Evolutionary conservation across 2,113 vertebrate genomes (phyloP).

Genomic region (Condylura cristata): DNA sequence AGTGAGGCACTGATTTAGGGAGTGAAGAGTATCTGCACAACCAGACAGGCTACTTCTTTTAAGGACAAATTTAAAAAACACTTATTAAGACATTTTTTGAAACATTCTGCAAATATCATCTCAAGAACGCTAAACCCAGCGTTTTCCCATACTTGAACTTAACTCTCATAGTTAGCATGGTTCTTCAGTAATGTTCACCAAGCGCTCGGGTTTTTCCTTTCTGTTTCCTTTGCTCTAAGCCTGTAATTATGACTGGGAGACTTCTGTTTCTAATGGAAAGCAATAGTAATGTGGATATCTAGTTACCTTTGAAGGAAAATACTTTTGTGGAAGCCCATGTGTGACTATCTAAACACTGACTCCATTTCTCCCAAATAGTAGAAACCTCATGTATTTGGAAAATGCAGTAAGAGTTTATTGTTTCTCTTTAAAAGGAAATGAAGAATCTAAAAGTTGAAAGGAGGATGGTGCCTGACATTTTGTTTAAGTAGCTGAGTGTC

Average conservation of each 20-base stretch:
- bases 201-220: slow-evolving; percentile 58
- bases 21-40: slow-evolving; percentile 65
- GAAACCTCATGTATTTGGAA: slow-evolving; percentile 43
- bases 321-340: slow-evolving; percentile 22
- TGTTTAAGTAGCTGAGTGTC: neutral
- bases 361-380: slow-evolving; percentile 37
- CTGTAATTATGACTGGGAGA: slow-evolving; percentile 71
- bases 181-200: slow-evolving; percentile 63
- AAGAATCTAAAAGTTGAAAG: slow-evolving; percentile 22
- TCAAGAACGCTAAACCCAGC: slow-evolving; percentile 58
- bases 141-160: slow-evolving; percentile 61
- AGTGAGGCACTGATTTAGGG: slow-evolving; percentile 71
- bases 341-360: slow-evolving; percentile 70
- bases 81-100: slow-evolving; percentile 57
- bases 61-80: slow-evolving; percentile 54
- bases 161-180: slow-evolving; percentile 22
- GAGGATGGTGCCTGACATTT: neutral
- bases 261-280: slow-evolving; percentile 75
- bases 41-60: slow-evolving; percentile 62
- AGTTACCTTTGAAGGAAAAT: slow-evolving; percentile 68
- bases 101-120: slow-evolving; percentile 61
- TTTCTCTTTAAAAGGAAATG: slow-evolving; percentile 48
- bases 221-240: slow-evolving; percentile 65
- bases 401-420: neutral
- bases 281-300: slow-evolving; percentile 60